phyloP scores from a whole-genome alignment of 1,140 invertebrate species.

The Drosophila repleta region DNA sequence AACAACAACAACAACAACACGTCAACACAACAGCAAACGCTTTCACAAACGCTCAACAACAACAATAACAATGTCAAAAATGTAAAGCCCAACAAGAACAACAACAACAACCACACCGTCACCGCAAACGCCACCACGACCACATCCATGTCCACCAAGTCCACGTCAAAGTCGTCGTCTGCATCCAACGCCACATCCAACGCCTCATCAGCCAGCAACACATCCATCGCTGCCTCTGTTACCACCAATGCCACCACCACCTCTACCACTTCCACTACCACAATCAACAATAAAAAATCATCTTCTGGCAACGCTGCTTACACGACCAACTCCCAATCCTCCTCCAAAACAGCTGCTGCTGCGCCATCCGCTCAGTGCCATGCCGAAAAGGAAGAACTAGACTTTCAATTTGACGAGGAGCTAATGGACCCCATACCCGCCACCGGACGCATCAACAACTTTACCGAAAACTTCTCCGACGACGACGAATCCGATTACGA shows the following conservation, averaged over 20 bases:
- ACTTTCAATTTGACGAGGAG: slow-evolving; percentile 99
- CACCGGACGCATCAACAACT: slow-evolving; percentile 90
- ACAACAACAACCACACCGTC: slow-evolving; percentile 51
- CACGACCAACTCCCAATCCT: slow-evolving; percentile 78
- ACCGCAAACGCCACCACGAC: slow-evolving; percentile 53
- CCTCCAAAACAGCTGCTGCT: slow-evolving; percentile 81
- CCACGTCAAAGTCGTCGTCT: slow-evolving; percentile 40
- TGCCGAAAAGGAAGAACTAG: slow-evolving; percentile 92
- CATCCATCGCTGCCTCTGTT: slow-evolving; percentile 41
- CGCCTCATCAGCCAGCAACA: slow-evolving; percentile 57
- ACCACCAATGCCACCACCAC: slow-evolving; percentile 37
- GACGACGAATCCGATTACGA: slow-evolving; percentile 93
- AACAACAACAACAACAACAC: slow-evolving; percentile 50
- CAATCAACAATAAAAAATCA: slow-evolving; percentile 60
- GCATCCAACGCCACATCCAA: slow-evolving; percentile 62
- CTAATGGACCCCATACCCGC: slow-evolving; percentile 89
- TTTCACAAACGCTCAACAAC: slow-evolving; percentile 77
- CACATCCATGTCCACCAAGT: slow-evolving; percentile 48
- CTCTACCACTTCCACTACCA: slow-evolving; percentile 26
- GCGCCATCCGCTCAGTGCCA: slow-evolving; percentile 74
- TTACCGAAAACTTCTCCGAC: slow-evolving; percentile 90
- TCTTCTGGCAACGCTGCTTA: slow-evolving; percentile 72
- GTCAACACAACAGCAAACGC: slow-evolving; percentile 69
- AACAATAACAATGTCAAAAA: slow-evolving; percentile 64
- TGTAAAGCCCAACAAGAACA: slow-evolving; percentile 58